phyloP scores from a whole-genome alignment of 1,140 invertebrate species.

The Hypothenemus hampei region DNA sequence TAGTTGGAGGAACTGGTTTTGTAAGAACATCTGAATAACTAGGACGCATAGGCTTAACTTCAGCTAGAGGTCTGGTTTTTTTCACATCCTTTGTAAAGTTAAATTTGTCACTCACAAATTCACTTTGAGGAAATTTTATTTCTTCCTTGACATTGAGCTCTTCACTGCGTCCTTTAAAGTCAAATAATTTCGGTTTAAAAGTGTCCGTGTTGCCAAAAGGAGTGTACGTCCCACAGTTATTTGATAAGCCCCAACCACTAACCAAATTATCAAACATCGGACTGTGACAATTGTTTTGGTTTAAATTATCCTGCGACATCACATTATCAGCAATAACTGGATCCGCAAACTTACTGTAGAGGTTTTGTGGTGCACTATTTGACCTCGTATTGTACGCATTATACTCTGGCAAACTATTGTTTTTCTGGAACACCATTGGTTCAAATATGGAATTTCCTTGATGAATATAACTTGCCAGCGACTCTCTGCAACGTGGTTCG shows the following conservation, averaged over 20 bases:
- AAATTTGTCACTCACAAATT: slow-evolving; percentile 33
- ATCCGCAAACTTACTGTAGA: slow-evolving; percentile 10
- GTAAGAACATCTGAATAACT: slow-evolving; percentile 77
- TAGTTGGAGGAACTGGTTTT: slow-evolving; percentile 52
- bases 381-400: slow-evolving; percentile 16
- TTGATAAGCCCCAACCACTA: slow-evolving; percentile 75
- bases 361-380: slow-evolving; percentile 20
- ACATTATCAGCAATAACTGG: slow-evolving; percentile 13
- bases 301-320: slow-evolving; percentile 10
- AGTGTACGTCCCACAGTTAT: slow-evolving; percentile 73
- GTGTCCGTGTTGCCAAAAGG: slow-evolving; percentile 61
- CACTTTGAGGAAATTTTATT: slow-evolving; percentile 18
- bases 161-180: slow-evolving; percentile 29
- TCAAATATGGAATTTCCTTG: slow-evolving; percentile 31
- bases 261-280: slow-evolving; percentile 66
- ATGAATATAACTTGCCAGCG: slow-evolving; percentile 33
- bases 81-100: slow-evolving; percentile 48
- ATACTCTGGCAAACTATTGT: slow-evolving; percentile 16
- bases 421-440: slow-evolving; percentile 22
- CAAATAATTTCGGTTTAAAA: slow-evolving; percentile 35
- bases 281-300: slow-evolving; percentile 5
- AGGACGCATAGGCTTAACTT: slow-evolving; percentile 79
- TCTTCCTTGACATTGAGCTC: slow-evolving; percentile 22
- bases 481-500: slow-evolving; percentile 30
- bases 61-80: slow-evolving; percentile 71